These are phyloP conservation scores for Cataglyphis albicans DNA, from an alignment of 2,888 invertebrate species.

Conservation along the genomic window DNA sequence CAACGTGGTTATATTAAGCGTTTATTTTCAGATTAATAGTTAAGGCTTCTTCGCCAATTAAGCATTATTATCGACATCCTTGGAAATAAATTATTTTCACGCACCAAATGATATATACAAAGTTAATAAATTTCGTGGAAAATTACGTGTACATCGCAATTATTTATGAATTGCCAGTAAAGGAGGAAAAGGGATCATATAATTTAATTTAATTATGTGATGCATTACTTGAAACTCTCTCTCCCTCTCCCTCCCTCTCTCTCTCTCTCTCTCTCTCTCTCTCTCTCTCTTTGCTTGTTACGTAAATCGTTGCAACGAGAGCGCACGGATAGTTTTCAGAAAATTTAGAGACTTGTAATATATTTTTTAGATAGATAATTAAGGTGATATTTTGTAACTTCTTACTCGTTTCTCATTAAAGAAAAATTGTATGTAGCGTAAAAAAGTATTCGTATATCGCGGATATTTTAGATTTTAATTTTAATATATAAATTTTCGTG, in stretches of 20 bases:
- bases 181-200: slow-evolving; percentile 4
- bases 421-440: neutral
- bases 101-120: neutral
- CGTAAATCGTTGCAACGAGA: slow-evolving; percentile 15
- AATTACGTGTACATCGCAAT: neutral
- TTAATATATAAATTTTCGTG: neutral
- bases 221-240: slow-evolving; percentile 21
- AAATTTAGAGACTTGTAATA: slow-evolving; percentile 37
- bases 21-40: neutral
- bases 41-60: neutral
- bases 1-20: neutral
- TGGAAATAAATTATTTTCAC: neutral
- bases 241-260: neutral
- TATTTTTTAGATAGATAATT: slow-evolving; percentile 30
- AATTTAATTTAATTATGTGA: slow-evolving; percentile 37
- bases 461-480: slow-evolving; percentile 15
- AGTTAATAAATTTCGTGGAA: neutral
- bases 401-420: slow-evolving; percentile 24
- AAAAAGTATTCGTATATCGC: neutral
- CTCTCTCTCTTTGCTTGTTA: neutral
- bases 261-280: neutral
- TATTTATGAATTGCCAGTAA: slow-evolving; percentile 10
- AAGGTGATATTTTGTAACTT: neutral
- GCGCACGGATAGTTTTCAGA: slow-evolving; percentile 13
- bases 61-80: neutral